Base-by-base conservation (phyloP, 1,140 invertebrate genomes). In the Meloidogyne hapla region DNA sequence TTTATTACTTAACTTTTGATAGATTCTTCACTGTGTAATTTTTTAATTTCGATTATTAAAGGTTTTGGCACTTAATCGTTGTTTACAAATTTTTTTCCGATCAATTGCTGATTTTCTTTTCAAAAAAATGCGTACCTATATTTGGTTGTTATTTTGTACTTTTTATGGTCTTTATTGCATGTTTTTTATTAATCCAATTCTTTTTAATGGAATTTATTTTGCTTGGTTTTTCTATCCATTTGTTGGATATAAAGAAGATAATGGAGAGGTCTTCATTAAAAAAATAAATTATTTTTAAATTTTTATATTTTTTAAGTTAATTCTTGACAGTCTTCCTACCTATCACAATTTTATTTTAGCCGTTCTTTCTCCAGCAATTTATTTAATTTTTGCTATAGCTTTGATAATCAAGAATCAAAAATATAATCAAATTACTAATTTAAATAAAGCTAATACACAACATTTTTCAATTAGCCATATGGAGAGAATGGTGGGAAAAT, bases 211-310 rank as follows among this genome's bases (percentile, higher is more conserved):
- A 5, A 77, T 76, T 8, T 42, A 74, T 65, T 76, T 76, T 40
- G 62, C 74, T 18, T 76, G 75, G 75, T 77, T 76, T 23, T 76
- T 76, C 23, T 73, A 63, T n/a, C 75, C 75, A 38, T 76, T 26
- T 61, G 74, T 38, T 38, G 75, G 75, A 0, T 76, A 76, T 38
- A 56, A n/a, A 56, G 8, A 23, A 15, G 38, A 45, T 70, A 28
- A 70, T 26, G 1, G 9, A n/a, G 61, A n/a, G 28, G 69, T 70
- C 15, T 6, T 33, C 9, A 6, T 4, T 4, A 33, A 8, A 33
- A 6, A 33, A 33, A 33, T 33, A 6, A 33, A 33, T 33, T 33
- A 33, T 33, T 33, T 33, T 6, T 8, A 8, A 6, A 33, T 0
- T 6, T 33, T 6, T 33, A 33, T 33, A 8, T 33, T 33, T 4